Percentiles rank a stretch among this genome's conserved stretches.
Evolutionary conservation across 2,113 vertebrate genomes (phyloP).

Genomic region (Eleginops maclovinus): DNA sequence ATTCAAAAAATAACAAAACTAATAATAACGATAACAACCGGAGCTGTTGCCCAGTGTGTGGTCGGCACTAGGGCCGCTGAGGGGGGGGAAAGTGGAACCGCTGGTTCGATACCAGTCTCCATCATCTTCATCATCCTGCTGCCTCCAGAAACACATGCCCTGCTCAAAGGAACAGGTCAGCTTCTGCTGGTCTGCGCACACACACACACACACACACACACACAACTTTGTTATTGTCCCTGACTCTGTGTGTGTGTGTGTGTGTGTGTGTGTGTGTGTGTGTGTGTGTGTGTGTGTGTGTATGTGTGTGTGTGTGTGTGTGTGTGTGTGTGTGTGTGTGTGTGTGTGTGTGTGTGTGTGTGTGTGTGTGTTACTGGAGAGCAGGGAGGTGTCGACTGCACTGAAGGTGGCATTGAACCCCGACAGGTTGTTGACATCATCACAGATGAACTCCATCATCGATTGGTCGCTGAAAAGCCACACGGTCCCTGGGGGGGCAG

Average conservation of each 20-base stretch:
- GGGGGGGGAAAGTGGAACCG: slow-evolving; percentile 76
- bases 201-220: slow-evolving; percentile 16
- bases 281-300: too few relatives aligned
- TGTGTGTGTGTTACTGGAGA: slow-evolving; percentile 81
- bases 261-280: too few relatives aligned
- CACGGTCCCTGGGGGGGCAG: slow-evolving; percentile 77
- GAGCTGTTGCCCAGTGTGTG: slow-evolving; percentile 90
- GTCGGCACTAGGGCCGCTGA: slow-evolving; percentile 88
- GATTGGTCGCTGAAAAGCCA: slow-evolving; percentile 88
- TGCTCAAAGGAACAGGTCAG: slow-evolving; percentile 91
- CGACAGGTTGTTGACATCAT: slow-evolving; percentile 76
- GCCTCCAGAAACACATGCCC: slow-evolving; percentile 91
- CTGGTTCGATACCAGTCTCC: slow-evolving; percentile 86
- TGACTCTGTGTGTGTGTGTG: too few relatives aligned
- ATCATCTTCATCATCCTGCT: slow-evolving; percentile 77
- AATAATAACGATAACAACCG: slow-evolving; percentile 71
- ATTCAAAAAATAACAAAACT: too few relatives aligned
- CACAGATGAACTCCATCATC: slow-evolving; percentile 84
- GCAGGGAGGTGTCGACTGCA: slow-evolving; percentile 72
- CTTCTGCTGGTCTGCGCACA: slow-evolving; percentile 86
- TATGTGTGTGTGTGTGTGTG: too few relatives aligned
- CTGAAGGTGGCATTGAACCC: slow-evolving; percentile 89
- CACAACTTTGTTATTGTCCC: neutral
- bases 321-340: too few relatives aligned
- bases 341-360: too few relatives aligned